A percentile compares a stretch with the other conserved stretches of the same genome.
Conservation (phyloP, 2,888 invertebrate genomes). For the Schizotus pectinicornis region DNA sequence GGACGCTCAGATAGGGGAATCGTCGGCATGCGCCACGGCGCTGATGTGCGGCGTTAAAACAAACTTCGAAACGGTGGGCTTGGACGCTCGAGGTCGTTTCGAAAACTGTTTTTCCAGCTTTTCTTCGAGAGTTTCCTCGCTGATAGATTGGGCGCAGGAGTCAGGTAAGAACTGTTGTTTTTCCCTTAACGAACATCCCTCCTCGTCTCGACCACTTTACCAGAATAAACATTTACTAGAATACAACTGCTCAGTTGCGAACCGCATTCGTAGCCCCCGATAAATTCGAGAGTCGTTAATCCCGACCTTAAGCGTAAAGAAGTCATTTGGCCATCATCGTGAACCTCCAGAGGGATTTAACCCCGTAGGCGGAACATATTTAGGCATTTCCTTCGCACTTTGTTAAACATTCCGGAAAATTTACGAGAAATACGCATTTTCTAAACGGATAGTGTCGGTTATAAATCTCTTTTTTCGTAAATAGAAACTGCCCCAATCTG, state of each 20-base stretch:
- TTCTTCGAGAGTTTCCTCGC: constrained; percentile 62
- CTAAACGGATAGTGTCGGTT: too few relatives aligned
- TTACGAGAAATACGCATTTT: too few relatives aligned
- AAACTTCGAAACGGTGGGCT: constrained; percentile 68
- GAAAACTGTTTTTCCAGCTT: constrained; percentile 66
- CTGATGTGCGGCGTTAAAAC: constrained; percentile 72
- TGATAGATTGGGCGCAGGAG: constrained; percentile 67
- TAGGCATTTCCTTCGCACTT: too few relatives aligned
- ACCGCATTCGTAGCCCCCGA: constrained; percentile 1
- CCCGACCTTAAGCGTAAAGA: not conserved
- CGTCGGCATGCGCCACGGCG: constrained; percentile 72
- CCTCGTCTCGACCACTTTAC: constrained; percentile 3
- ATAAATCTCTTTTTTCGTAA: constrained; percentile 5
- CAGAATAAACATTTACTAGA: constrained; percentile 11
- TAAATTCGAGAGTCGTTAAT: constrained; percentile 8
- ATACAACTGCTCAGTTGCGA: not conserved
- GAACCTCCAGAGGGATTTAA: constrained; percentile 1
- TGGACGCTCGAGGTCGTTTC: constrained; percentile 65
- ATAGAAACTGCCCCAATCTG: constrained; percentile 22
- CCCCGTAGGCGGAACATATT: constrained; percentile 1
- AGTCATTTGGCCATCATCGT: not conserved
- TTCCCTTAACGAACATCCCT: constrained; percentile 37
- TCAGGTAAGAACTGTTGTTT: constrained; percentile 57
- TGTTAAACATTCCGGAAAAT: too few relatives aligned
- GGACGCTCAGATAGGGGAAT: constrained; percentile 71